Conservation (phyloP, 2,113 vertebrate genomes). For the Cygnus buccinator region DNA sequence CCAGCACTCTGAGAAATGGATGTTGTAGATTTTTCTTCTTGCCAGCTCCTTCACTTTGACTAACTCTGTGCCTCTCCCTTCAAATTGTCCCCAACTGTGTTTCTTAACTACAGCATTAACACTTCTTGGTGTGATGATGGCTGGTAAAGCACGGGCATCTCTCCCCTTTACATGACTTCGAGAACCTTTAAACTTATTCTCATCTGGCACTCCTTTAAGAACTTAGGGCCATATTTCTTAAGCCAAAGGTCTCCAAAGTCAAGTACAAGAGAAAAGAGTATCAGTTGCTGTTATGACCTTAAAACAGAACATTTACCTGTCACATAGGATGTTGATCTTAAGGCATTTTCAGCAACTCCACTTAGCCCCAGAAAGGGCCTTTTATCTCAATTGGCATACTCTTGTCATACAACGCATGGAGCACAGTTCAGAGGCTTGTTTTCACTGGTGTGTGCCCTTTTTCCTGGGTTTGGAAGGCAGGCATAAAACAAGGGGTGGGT, state of each 20-base stretch:
- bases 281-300: not conserved
- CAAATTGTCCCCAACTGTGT: not conserved
- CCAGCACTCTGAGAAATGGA: not conserved
- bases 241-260: not conserved
- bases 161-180: not conserved
- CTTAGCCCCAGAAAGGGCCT: not conserved
- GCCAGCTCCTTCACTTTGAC: not conserved
- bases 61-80: accelerated
- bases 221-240: not conserved
- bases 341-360: not conserved
- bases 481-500: not conserved
- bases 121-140: not conserved
- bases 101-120: not conserved
- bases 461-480: not conserved
- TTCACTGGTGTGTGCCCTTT: not conserved
- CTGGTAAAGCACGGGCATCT: not conserved
- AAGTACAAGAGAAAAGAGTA: not conserved
- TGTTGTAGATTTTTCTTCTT: not conserved
- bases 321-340: accelerated
- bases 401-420: not conserved
- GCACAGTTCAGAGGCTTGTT: not conserved
- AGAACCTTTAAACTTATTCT: not conserved
- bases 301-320: not conserved
- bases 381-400: not conserved
- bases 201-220: not conserved